Base-by-base conservation (phyloP, 2,888 invertebrate genomes). In the Leptinotarsa peninsularis region DNA sequence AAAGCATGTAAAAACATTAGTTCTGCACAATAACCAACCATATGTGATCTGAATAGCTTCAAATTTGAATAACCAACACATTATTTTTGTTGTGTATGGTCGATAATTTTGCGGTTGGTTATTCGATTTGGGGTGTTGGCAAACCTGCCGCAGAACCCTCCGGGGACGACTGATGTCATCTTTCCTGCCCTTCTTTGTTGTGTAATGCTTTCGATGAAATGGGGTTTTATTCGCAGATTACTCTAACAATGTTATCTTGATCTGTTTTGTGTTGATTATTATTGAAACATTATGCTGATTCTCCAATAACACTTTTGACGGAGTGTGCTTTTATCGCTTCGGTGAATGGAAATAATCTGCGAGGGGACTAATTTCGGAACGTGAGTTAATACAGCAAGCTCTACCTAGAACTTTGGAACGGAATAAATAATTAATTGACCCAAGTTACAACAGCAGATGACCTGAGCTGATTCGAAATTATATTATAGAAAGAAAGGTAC, bases 241-340 rank as follows among this genome's bases (percentile, higher is more conserved):
- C 68, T 67, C 71, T 66, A 74, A 83, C 82, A 83, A 82, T 83
- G 81, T 80, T 83, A 83, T 83, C 83, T 81, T 70, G 82, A 83
- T 83, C 78, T 81, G 81, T 81, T 81, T 77, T 77, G 79, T 74
- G 78, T 76, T 67, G 81, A 81, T 82, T 81, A 81, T 80, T 80
- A 80, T 81, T 81, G 81, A 82, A 83, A 83, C 81, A 81, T 81
- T 81, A 83, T 75, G 80, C 81, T 77, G 71, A 75, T 77, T 81
- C 77, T 81, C 81, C 72, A 75, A 78, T 81, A 77, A 76, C 79
- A 75, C 73, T 79, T 78, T 80, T 75, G 75, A 71, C 70, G 58
- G 69, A 56, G 74, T 27, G 69, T 71, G 14, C 67, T 27, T 73
- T 73, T 77, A 72, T 72, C 75, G 74, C 23, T 14, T 18, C 69